Evolutionary conservation across 2,113 vertebrate species (phyloP), one percentile per base, ranked within the genome.

Genomic region (Tinamus guttatus): DNA sequence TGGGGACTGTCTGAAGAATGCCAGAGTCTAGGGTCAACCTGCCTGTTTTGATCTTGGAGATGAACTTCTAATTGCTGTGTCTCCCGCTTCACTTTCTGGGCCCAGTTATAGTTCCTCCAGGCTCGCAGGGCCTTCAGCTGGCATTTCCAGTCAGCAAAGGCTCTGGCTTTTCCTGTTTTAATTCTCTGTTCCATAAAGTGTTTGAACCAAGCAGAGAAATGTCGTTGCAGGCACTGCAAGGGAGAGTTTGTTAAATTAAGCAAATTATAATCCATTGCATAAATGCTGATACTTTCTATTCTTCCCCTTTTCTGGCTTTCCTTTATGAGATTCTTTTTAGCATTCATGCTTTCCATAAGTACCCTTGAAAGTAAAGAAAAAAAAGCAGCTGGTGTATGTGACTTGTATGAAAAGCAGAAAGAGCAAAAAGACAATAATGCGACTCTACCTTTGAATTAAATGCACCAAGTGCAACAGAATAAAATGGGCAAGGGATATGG

Each of bases 151-250:
- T 99, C 97, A 52, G 97, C 98, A 41, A 99, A 93, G 9, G 98
- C 98, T 77, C 89, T 98, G 60, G 98, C 99, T 98, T 99, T 99
- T 30, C 97, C 98, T 97, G 98, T 96, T 86, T 97, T 97, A 74
- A 99, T 97, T 96, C 98, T 98, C 51, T 81, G 94, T 70, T 99
- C 98, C 96, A 99, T 95, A 91, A 98, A 96, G 63, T 98, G 95
- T 70, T 98, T 98, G 94, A 98, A 98, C 99, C 99, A 99, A 71
- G 96, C 97, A 63, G 99, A 99, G 95, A 99, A 99, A 98, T 99
- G 98, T 45, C 32, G 98, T 80, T 98, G 98, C 89, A 99, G 96
- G 97, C 98, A 98, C 99, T 99, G 94, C 30, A 97, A 38, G 49
- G 38, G 51, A 95, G 93, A 97, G 56, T 96, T 94, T 91, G 40